Conservation (phyloP, 2,797 vertebrate species). For the Cyprinodon diabolis region DNA sequence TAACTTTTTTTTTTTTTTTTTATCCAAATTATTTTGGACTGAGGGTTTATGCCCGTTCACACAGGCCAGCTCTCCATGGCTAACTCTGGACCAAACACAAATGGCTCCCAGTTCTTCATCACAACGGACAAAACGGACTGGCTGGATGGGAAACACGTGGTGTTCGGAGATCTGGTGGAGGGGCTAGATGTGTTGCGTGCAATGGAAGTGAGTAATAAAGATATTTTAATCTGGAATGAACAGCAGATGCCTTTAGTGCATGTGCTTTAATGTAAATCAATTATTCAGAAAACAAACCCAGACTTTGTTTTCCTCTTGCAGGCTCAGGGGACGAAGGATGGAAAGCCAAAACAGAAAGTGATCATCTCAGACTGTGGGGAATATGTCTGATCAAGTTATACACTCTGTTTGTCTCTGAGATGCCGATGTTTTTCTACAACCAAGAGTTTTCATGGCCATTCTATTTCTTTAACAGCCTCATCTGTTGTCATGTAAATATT, state of each 20-base stretch:
- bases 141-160: conserved; percentile 95
- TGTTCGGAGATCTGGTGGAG: conserved; percentile 94
- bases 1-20: neutral
- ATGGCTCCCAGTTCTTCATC: conserved; percentile 96
- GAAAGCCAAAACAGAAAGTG: conserved; percentile 95
- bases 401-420: neutral
- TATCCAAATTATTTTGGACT: neutral
- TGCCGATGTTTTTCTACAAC: conserved; percentile 14
- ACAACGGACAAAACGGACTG: conserved; percentile 93
- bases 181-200: conserved; percentile 91
- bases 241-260: neutral
- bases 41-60: conserved; percentile 16
- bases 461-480: conserved; percentile 8
- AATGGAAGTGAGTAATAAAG: conserved; percentile 86
- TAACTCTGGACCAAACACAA: conserved; percentile 91
- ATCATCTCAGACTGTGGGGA: conserved; percentile 96
- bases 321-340: conserved; percentile 93
- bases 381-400: conserved; percentile 75
- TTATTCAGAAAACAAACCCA: neutral
- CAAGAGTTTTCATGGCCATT: conserved; percentile 22
- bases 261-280: neutral
- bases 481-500: conserved; percentile 80
- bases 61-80: conserved; percentile 92
- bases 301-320: conserved; percentile 54
- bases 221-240: neutral